phyloP scores from a whole-genome alignment of 2,888 invertebrate species.

The Autographa gamma region DNA sequence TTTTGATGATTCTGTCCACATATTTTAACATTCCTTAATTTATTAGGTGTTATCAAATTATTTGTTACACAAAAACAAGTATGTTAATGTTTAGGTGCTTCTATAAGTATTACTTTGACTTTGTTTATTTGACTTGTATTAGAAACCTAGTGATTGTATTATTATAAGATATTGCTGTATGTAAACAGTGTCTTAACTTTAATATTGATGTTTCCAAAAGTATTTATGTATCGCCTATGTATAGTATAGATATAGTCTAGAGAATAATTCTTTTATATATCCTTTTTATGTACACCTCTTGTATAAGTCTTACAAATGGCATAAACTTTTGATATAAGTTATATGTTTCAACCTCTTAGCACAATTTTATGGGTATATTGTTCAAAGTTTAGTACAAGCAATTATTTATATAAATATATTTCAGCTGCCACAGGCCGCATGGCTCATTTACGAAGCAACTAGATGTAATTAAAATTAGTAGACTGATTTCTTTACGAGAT shows the following conservation, averaged over 20 bases:
- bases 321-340: conserved; percentile 9
- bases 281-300: not conserved
- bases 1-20: conserved; percentile 54
- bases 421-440: conserved; percentile 39
- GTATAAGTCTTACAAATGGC: conserved; percentile 16
- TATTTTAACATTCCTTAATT: conserved; percentile 67
- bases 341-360: conserved; percentile 17
- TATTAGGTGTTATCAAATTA: conserved; percentile 51
- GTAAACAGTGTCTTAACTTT: conserved; percentile 23
- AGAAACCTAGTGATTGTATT: conserved; percentile 50
- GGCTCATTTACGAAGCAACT: conserved; percentile 43
- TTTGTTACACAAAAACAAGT: conserved; percentile 38
- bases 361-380: conserved; percentile 29
- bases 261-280: conserved; percentile 10
- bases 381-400: conserved; percentile 54
- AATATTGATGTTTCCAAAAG: conserved; percentile 17
- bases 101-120: conserved; percentile 46
- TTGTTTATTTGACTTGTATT: conserved; percentile 54
- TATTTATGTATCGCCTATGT: conserved; percentile 7
- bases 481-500: conserved; percentile 57
- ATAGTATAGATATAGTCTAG: not conserved
- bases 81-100: conserved; percentile 51
- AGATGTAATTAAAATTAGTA: conserved; percentile 49
- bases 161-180: conserved; percentile 37
- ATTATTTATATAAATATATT: conserved; percentile 36